Base-by-base conservation (phyloP, 2,797 vertebrate species). In the Euthynnus affinis region DNA sequence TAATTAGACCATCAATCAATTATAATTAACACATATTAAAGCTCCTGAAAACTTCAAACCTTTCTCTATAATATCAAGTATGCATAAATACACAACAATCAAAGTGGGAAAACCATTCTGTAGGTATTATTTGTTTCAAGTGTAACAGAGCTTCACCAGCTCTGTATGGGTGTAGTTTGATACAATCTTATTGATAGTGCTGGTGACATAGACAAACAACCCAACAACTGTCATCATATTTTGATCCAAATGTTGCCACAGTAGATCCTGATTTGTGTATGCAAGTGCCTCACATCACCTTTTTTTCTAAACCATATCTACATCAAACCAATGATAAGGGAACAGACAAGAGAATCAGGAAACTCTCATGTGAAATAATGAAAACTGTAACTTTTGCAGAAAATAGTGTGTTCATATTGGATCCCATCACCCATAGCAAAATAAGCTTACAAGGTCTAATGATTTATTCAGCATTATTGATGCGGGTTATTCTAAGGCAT, bases 401-500 rank as follows among this genome's bases (percentile, higher is more conserved):
- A 23, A 49, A 44, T 2, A 9, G 0, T 34, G 9, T 37, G 4
- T 56, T 57, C 25, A 14, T 63, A 7, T 37, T 51, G 12, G 13
- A 63, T 60, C 9, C 5, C 6, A 63, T 40, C 18, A 48, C 25
- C 40, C 22, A 51, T 3, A 40, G 18, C 17, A 60, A 60, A 82
- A 57, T 4, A 17, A 23, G 18, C 23, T 62, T 49, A 40, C 10
- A 44, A 0, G 14, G 8, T 15, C 9, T 60, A 37, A 70, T 46
- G 20, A 2, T 25, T 51, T 25, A 46, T 27, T 76, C 8, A 14
- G 29, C 29, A 1, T 65, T 66, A 77, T 51, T 60, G 46, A 74
- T 62, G 65, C 52, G 37, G 10, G n/a, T 73, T 68, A 34, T 78
- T 32, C 22, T 58, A 32, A 67, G 20, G 25, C 27, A 14, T 67